Evolutionary conservation across 2,113 vertebrate genomes (phyloP), one percentile per base, ranked within the genome.

Genomic region (Kobus ellipsiprymnus): DNA sequence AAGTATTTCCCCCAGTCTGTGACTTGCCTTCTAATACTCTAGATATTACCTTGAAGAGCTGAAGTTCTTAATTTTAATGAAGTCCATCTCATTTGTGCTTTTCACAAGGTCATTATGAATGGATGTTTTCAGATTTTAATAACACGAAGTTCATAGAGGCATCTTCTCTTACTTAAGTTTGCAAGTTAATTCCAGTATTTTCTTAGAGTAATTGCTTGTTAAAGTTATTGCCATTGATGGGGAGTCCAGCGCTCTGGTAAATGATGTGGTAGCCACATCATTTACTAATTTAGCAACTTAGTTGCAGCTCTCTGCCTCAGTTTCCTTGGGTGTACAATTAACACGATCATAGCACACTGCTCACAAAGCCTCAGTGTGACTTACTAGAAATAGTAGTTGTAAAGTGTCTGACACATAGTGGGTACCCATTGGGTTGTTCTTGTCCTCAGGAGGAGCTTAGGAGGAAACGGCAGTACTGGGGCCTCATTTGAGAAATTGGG

Each of bases 111-210:
- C 33, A 64, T 64, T 95, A 80, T 62, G 17, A 71, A 88, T 71
- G 67, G 13, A 15, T n/a, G n/a, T 80, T 30, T 90, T 94, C 30
- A 67, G 52, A 81, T 90, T 85, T 95, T 52, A 77, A 57, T 92
- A 62, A 94, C 50, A 44, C 8, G 25, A 90, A 94, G 57, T 84
- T 48, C 40, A 91, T 10, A 82, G 55, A 81, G 19, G 52, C 19
- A 14, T 59, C 15, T 81, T 86, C 67, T 92, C 48, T 90, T 97
- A 44, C 2, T 9, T 14, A 55, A 80, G 12, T 87, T 67, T 87
- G 6, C 92, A 77, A 92, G 27, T 81, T 62, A 85, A 78, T 93
- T 52, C 12, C 40, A 90, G 11, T 11, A 59, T 71, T 91, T 96
- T 50, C 74, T 91, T 80, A 90, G 60, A 44, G 81, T 86, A 29